Evolutionary conservation across 2,797 vertebrate genomes (phyloP).

Genomic region (Kryptolebias ocellatus): DNA sequence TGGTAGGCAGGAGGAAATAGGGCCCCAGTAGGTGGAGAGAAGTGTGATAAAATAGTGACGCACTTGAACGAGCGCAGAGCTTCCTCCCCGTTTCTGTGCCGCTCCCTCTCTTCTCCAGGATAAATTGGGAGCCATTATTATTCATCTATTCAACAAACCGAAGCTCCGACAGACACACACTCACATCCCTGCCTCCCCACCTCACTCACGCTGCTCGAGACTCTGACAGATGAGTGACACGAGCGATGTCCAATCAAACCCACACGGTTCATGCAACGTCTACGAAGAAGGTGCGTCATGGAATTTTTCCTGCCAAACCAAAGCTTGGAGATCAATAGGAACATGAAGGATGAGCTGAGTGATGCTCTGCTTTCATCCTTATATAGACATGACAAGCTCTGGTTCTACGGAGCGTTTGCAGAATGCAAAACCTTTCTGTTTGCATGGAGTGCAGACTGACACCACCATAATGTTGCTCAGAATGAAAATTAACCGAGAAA

Average conservation of each 20-base stretch:
- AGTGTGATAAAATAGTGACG: slow-evolving; percentile 69
- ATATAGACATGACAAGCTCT: slow-evolving; percentile 68
- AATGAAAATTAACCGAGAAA: slow-evolving; percentile 9
- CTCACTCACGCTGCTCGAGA: slow-evolving; percentile 5
- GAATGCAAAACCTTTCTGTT: slow-evolving; percentile 28
- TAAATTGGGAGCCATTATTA: slow-evolving; percentile 64
- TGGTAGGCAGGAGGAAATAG: background rate
- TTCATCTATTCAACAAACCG: slow-evolving; percentile 47
- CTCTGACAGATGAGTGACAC: slow-evolving; percentile 63
- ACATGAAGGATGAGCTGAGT: slow-evolving; percentile 50
- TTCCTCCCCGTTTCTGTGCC: slow-evolving; percentile 29
- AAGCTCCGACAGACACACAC: slow-evolving; percentile 30
- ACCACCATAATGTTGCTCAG: slow-evolving; percentile 15
- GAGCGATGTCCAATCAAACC: slow-evolving; percentile 65
- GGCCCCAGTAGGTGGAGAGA: slow-evolving; percentile 56
- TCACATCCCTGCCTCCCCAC: slow-evolving; percentile 24
- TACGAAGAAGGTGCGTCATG: slow-evolving; percentile 66
- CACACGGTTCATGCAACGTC: slow-evolving; percentile 37
- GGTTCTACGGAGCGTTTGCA: slow-evolving; percentile 23
- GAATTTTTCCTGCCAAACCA: slow-evolving; percentile 54
- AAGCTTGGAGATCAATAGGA: slow-evolving; percentile 63
- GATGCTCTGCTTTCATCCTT: slow-evolving; percentile 63
- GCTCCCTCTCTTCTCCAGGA: slow-evolving; percentile 38
- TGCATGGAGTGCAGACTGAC: slow-evolving; percentile 28
- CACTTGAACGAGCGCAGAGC: slow-evolving; percentile 57